A percentile compares a stretch with the other conserved stretches of the same genome.
Evolutionary conservation across 1,140 invertebrate species (phyloP).

Genomic region (Macrocentrus cingulum): DNA sequence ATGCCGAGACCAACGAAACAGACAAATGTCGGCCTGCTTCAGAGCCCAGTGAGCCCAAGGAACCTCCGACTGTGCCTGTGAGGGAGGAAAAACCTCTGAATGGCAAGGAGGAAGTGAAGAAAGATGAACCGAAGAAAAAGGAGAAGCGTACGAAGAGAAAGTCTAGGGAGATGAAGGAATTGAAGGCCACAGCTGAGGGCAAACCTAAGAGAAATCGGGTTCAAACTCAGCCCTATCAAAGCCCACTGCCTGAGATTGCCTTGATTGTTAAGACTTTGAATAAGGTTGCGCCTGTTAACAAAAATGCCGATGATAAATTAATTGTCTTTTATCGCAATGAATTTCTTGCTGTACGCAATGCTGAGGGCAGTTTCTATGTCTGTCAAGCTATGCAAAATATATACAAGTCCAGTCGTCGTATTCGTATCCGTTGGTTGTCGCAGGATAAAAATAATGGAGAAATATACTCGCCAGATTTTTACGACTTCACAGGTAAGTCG

Average conservation of each 20-base stretch:
- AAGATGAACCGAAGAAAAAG: too few species aligned
- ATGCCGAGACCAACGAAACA: too few species aligned
- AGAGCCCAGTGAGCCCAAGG: too few species aligned
- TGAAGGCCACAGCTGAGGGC: constrained; percentile 45
- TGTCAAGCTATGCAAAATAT: constrained; percentile 91
- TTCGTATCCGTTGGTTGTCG: constrained; percentile 87
- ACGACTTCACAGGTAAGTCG: constrained; percentile 76
- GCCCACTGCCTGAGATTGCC: constrained; percentile 75
- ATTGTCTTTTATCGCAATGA: constrained; percentile 85
- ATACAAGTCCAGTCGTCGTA: constrained; percentile 77
- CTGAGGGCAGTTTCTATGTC: constrained; percentile 85
- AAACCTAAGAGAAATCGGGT: constrained; percentile 63
- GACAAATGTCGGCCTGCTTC: too few species aligned
- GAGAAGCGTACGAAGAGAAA: too few species aligned
- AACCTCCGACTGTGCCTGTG: too few species aligned
- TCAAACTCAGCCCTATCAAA: constrained; percentile 79
- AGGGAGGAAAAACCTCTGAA: too few species aligned
- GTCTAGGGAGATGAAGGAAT: constrained; percentile 51
- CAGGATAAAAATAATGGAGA: constrained; percentile 71
- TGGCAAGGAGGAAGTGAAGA: too few species aligned
- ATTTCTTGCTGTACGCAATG: constrained; percentile 87
- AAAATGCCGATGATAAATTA: constrained; percentile 76
- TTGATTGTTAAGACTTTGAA: constrained; percentile 72
- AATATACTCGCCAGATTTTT: constrained; percentile 86
- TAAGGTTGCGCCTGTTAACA: constrained; percentile 61